Conservation (phyloP, 2,113 vertebrate species). For the Gymnarchus niloticus region DNA sequence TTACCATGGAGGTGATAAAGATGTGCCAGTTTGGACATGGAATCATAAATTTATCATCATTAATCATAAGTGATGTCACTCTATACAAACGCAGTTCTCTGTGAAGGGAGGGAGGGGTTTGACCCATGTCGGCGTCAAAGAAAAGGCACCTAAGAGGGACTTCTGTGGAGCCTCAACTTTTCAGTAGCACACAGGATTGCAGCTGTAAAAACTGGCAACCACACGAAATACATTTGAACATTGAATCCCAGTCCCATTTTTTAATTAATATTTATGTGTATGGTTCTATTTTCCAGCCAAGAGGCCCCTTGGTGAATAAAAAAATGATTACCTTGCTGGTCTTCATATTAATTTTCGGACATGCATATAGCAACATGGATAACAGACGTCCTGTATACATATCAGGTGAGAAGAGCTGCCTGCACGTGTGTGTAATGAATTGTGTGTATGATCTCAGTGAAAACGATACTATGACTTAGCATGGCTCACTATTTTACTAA, state of each 20-base stretch:
- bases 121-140: conserved; percentile 52
- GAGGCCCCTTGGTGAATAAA: conserved; percentile 56
- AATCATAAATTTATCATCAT: no score
- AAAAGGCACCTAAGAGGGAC: conserved; percentile 64
- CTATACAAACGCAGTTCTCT: background rate
- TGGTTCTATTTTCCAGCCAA: conserved; percentile 55
- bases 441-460: no score
- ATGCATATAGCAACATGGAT: conserved; percentile 57
- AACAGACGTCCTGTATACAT: conserved; percentile 52
- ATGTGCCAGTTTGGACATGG: no score
- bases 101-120: conserved; percentile 64
- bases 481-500: no score
- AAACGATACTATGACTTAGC: no score
- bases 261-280: conserved; percentile 8
- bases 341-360: conserved; percentile 70
- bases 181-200: conserved; percentile 55
- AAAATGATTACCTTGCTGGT: conserved; percentile 79
- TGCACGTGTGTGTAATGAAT: background rate
- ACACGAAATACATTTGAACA: conserved; percentile 4
- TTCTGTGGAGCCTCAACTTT: conserved; percentile 58
- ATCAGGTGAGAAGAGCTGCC: conserved; percentile 64
- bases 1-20: background rate
- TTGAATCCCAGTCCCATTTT: conserved; percentile 22
- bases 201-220: conserved; percentile 35
- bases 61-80: no score